Base-by-base conservation (phyloP, 2,113 vertebrate genomes). In the Thymallus thymallus region DNA sequence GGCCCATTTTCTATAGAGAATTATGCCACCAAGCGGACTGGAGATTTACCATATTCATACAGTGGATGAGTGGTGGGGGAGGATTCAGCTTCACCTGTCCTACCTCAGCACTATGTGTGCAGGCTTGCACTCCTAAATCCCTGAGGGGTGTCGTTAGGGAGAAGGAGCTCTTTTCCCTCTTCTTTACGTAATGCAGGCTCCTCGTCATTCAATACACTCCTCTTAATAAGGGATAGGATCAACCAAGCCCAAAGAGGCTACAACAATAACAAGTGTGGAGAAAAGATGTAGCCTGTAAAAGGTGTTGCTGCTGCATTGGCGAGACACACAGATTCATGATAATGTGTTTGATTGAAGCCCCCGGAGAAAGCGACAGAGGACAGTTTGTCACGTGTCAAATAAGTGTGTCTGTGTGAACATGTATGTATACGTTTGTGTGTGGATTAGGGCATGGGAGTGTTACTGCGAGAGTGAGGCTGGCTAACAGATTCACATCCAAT, bases 11-110 rank as follows among this genome's bases (percentile, higher is more conserved):
- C 88, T 84, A 87, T 82, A 90, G 80, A 88, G 89, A 91, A 91
- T 91, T 89, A 79, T 91, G 88, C 88, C 81, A 87, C 86, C 78
- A 81, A 90, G 88, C 89, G 84, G 80, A 88, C 87, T 84, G 76
- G 66, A 83, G 88, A 84, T 90, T 92, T 91, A 91, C 91, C 91
- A 92, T 91, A 90, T 92, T 91, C 91, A 92, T 91, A 41, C 35
- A 84, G 88, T 87, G 85, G 80, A 65, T 69, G 60, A 77, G 73
- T 71, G 72, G 76, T 77, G 84, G 35, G 35, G 35, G 61, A 32
- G 55, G 67, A 61, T 81, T 80, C 82, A 18, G 81, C 85, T n/a
- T 90, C 88, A 92, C 89, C 90, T 91, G 90, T 88, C 87, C 90
- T 82, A 90, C 88, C 90, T 92, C 73, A 10, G 35, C 75, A 45